Base-by-base conservation (phyloP, 1,140 invertebrate genomes). In the Micrasema minimum region DNA sequence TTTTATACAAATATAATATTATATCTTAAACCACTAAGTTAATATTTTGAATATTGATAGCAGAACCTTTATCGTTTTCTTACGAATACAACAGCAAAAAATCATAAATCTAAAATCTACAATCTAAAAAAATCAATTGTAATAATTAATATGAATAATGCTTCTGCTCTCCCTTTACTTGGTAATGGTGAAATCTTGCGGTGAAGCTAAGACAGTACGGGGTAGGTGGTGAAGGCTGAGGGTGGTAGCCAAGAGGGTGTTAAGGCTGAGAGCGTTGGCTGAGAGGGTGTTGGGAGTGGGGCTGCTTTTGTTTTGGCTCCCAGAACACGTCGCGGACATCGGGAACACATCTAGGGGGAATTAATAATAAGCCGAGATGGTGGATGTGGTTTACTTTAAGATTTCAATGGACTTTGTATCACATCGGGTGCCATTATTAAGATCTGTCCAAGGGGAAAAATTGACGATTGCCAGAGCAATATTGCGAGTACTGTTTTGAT, bases 301-400 rank as follows among this genome's bases (percentile, higher is more conserved):
- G 51, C 1, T 9, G 20, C 71, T 75, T 75, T 72, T 75, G 71
- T 72, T 72, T 75, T 61, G 74, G 45, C 53, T 75, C 74, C 38
- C 74, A 67, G 74, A 67, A 75, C 74, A 75, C 74, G 74, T 75
- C 71, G 43, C 70, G 74, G 74, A 75, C 74, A 75, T 72, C 66
- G 74, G 71, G 71, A 71, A 70, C 70, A 75, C 57, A 66, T 75
- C 74, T 75, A 69, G 72, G 74, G 74, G 64, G 74, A 75, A 75
- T 75, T 75, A 75, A 75, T 75, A 75, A 75, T 75, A 75, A 75
- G 67, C 74, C 59, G 69, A 75, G 73, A 75, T 26, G 69, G 53
- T 59, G 69, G 64, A 31, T 75, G 69, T 50, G 73, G 73, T 75
- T 75, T 75, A 69, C 73, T 75, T 75, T 66, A 64, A 75, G 73